phyloP scores from a whole-genome alignment of 2,113 vertebrate species.

The Stomatorhinus ivindoensis region DNA sequence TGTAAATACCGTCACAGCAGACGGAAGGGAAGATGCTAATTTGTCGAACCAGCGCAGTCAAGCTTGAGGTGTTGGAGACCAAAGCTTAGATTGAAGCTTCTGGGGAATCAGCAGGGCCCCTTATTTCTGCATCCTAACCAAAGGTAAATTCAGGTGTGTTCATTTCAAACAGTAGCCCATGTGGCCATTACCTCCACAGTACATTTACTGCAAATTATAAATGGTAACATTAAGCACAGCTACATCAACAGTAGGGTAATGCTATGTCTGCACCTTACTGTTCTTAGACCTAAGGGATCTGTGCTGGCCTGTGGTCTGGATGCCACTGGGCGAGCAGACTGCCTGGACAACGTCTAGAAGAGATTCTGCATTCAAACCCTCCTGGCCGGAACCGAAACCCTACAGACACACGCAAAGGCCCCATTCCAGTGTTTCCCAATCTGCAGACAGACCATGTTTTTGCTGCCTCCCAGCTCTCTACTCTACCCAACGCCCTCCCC shows the following conservation, averaged over 20 bases:
- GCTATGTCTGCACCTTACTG: not conserved
- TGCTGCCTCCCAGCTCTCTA: not conserved
- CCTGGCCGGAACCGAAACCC: not conserved
- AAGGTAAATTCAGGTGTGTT: not conserved
- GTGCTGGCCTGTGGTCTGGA: not conserved
- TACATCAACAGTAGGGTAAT: not conserved
- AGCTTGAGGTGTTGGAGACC: not conserved
- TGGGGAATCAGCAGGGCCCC: not conserved
- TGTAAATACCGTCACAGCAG: conserved; percentile 2
- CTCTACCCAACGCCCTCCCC: not conserved
- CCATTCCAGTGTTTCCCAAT: not conserved
- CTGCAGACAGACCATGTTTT: not conserved
- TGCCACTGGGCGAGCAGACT: not conserved
- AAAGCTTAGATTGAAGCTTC: not conserved
- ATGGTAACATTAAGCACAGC: not conserved
- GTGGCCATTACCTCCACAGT: not conserved
- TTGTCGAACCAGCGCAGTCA: not conserved
- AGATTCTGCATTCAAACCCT: not conserved
- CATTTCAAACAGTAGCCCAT: not conserved
- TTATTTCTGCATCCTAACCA: not conserved
- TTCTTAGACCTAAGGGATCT: not conserved
- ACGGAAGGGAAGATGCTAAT: not conserved
- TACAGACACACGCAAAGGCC: not conserved
- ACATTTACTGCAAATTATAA: not conserved
- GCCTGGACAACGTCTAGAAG: not conserved